Percentiles rank a stretch among this genome's conserved stretches.
Conservation (phyloP, 1,140 invertebrate genomes). For the Nixonia krombeini region DNA sequence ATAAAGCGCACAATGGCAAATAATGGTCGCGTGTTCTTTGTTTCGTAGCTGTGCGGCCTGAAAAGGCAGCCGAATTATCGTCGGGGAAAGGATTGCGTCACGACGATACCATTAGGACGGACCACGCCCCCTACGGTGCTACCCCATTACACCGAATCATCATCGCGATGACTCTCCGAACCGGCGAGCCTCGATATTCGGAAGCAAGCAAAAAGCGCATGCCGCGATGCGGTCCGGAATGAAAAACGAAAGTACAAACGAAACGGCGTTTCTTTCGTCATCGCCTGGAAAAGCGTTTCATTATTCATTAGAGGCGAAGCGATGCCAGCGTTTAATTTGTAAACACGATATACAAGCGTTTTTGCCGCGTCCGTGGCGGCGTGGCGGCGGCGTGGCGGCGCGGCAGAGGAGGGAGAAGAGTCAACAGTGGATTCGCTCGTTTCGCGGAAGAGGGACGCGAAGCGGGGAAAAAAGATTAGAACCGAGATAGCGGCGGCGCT, state of each 20-base stretch:
- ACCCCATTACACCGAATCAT: conserved; percentile 68
- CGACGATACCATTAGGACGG: conserved; percentile 67
- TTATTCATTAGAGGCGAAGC: conserved; percentile 9
- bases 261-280: conserved; percentile 16
- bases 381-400: no score
- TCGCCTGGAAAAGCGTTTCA: conserved; percentile 14
- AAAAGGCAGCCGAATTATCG: conserved; percentile 38
- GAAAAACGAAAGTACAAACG: conserved; percentile 21
- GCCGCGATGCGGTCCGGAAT: conserved; percentile 24
- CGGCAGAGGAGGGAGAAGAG: conserved; percentile 19
- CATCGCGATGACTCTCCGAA: conserved; percentile 53
- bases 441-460: conserved; percentile 33
- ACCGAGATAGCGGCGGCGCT: conserved; percentile 40
- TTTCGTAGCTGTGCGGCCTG: conserved; percentile 14
- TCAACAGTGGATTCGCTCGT: conserved; percentile 19
- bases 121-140: conserved; percentile 63
- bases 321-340: conserved; percentile 31
- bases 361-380: neutral
- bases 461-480: conserved; percentile 19
- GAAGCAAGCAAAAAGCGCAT: conserved; percentile 48
- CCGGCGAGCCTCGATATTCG: conserved; percentile 32
- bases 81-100: conserved; percentile 67
- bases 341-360: neutral
- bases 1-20: conserved; percentile 28
- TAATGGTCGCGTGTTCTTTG: conserved; percentile 38